A percentile compares a stretch with the other conserved stretches of the same genome.
These are phyloP conservation scores for Trematomus bernacchii DNA, from an alignment of 2,797 vertebrate genomes.

Conservation along the genomic window DNA sequence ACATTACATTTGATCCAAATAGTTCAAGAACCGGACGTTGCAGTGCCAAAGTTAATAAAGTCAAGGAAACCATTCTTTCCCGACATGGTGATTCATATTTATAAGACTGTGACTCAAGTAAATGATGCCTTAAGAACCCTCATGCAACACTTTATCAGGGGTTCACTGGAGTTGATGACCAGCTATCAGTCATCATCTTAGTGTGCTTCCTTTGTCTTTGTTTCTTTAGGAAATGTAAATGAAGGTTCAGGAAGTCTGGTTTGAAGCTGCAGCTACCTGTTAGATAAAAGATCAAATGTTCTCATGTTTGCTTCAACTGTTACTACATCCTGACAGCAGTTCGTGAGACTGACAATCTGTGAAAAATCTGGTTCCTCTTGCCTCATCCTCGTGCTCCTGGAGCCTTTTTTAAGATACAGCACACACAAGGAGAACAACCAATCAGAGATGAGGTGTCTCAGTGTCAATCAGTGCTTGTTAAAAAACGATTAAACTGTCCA, in stretches of 20 bases:
- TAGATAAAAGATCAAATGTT: too few species aligned
- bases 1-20: constrained; percentile 27
- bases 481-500: too few species aligned
- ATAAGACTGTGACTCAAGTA: constrained; percentile 40
- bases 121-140: constrained; percentile 28
- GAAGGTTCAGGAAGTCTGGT: constrained; percentile 4
- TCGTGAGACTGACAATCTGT: too few species aligned
- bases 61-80: constrained; percentile 40
- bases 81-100: constrained; percentile 58
- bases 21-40: constrained; percentile 28
- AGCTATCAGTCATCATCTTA: constrained; percentile 35
- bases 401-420: too few species aligned
- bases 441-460: too few species aligned
- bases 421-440: too few species aligned
- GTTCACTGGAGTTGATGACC: constrained; percentile 20
- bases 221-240: constrained; percentile 41
- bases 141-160: constrained; percentile 14
- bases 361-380: too few species aligned
- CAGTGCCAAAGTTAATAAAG: constrained; percentile 60
- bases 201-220: constrained; percentile 21
- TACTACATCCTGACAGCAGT: too few species aligned
- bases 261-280: too few species aligned
- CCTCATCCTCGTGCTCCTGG: too few species aligned
- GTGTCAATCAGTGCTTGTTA: too few species aligned
- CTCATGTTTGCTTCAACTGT: too few species aligned